Base-by-base conservation (phyloP, 2,797 vertebrate species). In the Aulostomus chinensis region DNA sequence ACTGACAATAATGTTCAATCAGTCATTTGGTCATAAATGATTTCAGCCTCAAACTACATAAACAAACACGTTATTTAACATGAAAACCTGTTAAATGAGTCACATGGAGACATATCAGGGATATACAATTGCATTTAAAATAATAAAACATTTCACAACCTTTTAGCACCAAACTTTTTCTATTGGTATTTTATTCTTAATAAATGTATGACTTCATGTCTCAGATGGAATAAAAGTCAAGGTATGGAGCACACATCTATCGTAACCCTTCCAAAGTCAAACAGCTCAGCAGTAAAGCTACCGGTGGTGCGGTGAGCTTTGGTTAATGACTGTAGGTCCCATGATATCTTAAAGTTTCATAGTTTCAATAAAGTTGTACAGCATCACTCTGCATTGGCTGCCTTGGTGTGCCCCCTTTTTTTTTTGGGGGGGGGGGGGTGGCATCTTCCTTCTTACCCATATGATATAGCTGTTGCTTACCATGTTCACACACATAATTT, bases 391-490 rank as follows among this genome's bases (percentile, higher is more conserved):
- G 26, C 68, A 65, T 61, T 74, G 70, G 66, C 66, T 11, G 63
- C 58, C 68, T 66, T 13, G 12, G 32, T 40, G 12, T 69, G 77
- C 63, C 71, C 77, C 57, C 73, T 58, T 78, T 85, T 84, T 82
- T n/a, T n/a, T n/a, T n/a, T n/a, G n/a, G n/a, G n/a, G n/a, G 82
- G 71, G 66, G 60, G 9, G 5, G 14, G 59, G 76, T 83, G 73
- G 55, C 66, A 80, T 83, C 68, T 58, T 71, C 57, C 12, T 50
- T 78, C 78, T 71, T 58, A 65, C 69, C 62, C 60, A 8, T 71
- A 61, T 81, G 80, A 85, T 84, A 66, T 78, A 77, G 71, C 82
- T 64, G 76, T 86, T 88, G 85, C 86, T 88, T 86, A 83, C 80
- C 76, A 52, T 39, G 46, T 73, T 68, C 78, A 9, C 78, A 52